These are phyloP conservation scores for Smittia aterrima DNA, from an alignment of 2,888 invertebrate species.

Conservation along the genomic window DNA sequence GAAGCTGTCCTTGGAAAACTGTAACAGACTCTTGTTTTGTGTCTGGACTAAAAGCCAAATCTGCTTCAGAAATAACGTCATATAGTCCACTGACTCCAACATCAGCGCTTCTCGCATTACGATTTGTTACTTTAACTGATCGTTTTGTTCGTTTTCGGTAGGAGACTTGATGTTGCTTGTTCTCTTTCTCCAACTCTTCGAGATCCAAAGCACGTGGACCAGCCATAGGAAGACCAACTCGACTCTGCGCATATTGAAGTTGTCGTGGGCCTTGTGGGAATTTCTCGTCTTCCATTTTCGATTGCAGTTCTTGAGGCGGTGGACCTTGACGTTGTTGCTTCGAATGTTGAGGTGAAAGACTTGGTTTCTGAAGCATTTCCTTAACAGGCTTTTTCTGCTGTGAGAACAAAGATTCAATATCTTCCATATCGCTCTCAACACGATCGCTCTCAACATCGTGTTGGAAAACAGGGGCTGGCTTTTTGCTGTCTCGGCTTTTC, in stretches of 20 bases:
- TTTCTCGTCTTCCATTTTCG: constrained; percentile 59
- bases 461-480: constrained; percentile 43
- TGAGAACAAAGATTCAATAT: constrained; percentile 47
- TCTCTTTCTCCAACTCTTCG: constrained; percentile 46
- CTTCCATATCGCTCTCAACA: constrained; percentile 38
- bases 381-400: constrained; percentile 47
- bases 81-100: constrained; percentile 88
- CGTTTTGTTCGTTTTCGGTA: constrained; percentile 58
- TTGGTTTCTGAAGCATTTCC: constrained; percentile 41
- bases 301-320: constrained; percentile 62
- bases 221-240: constrained; percentile 58
- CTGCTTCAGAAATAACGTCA: constrained; percentile 88
- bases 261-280: constrained; percentile 74
- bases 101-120: constrained; percentile 78
- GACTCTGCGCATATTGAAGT: constrained; percentile 56
- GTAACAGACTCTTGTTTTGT: constrained; percentile 76
- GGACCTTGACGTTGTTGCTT: background rate
- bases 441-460: constrained; percentile 28
- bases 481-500: constrained; percentile 42
- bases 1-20: constrained; percentile 82
- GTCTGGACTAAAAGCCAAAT: constrained; percentile 85
- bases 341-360: background rate
- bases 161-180: constrained; percentile 41
- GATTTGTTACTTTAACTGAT: constrained; percentile 64
- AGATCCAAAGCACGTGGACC: constrained; percentile 57